Evolutionary conservation across 2,113 vertebrate species (phyloP).

Genomic region (Gymnobelideus leadbeateri): DNA sequence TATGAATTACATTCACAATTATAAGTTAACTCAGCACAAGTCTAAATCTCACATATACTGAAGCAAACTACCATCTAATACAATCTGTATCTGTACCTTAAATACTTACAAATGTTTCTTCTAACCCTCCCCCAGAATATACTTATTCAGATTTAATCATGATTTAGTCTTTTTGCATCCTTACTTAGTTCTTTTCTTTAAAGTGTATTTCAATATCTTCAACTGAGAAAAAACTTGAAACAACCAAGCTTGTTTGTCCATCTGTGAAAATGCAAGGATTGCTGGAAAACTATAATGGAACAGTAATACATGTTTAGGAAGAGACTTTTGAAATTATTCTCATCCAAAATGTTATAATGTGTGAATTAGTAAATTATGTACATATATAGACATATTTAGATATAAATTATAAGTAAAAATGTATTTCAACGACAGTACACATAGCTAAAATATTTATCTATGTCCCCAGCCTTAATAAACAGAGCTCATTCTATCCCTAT

Average conservation of each 20-base stretch:
- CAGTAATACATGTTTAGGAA: background rate
- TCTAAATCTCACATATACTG: background rate
- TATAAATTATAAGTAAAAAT: background rate
- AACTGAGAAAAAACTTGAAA: background rate
- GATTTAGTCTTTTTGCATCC: background rate
- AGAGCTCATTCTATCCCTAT: background rate
- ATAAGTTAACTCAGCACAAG: background rate
- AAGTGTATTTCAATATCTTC: background rate
- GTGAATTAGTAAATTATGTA: background rate
- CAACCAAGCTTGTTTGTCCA: background rate
- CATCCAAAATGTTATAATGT: background rate
- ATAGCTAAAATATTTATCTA: background rate
- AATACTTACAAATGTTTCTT: background rate
- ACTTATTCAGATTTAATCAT: background rate
- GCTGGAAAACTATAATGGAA: background rate
- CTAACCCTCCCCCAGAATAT: background rate
- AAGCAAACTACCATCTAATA: background rate
- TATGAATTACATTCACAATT: background rate
- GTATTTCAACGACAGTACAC: background rate
- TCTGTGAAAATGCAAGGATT: background rate
- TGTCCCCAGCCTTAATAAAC: background rate
- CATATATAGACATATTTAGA: background rate
- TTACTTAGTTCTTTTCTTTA: background rate
- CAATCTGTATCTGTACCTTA: background rate
- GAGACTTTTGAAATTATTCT: background rate